Base-by-base conservation (phyloP, 1,140 invertebrate species). In the Halesus radiatus region DNA sequence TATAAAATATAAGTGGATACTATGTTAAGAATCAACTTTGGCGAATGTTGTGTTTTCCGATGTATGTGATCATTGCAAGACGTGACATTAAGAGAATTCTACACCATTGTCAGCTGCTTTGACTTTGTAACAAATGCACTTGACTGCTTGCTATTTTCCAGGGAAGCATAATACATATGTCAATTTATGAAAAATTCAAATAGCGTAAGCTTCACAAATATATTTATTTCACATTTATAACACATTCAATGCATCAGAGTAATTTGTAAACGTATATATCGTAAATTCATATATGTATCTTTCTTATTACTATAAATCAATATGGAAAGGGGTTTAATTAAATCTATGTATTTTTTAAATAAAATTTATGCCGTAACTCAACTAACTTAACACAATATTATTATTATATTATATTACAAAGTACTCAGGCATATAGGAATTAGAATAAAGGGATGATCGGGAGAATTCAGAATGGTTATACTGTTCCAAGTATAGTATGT, bases 141-240 rank as follows among this genome's bases (percentile, higher is more conserved):
- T 23, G 16, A 29, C 29, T 16, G 62, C 16, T 66, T 29, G 26
- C 8, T 23, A n/a, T 45, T 32, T 66, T 23, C 32, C 22, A 26
- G 62, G 62, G 62, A 10, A 32, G n/a, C 26, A 66, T 45, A 66
- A 45, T 45, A 29, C 5, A 29, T 32, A 13, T 45, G 62, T 66
- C 15, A 26, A 45, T 66, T 18, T n/a, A 66, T 29, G 26, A 66
- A 29, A 66, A 66, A 62, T 76, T 50, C 56, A 76, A 45, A 45
- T 64, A 15, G 29, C n/a, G 18, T 72, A 50, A 53, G 68, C 68
- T 52, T 72, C 68, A 64, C 23, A 72, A 23, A 72, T 72, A 45
- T 72, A 53, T 72, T 72, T 72, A 72, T 53, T 66, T 66, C 32
- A 72, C 18, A 52, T 72, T 53, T 45, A 72, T 52, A 72, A 53